A percentile compares a stretch with the other conserved stretches of the same genome.
Conservation (phyloP, 2,888 invertebrate genomes). For the Tenthredo notha region DNA sequence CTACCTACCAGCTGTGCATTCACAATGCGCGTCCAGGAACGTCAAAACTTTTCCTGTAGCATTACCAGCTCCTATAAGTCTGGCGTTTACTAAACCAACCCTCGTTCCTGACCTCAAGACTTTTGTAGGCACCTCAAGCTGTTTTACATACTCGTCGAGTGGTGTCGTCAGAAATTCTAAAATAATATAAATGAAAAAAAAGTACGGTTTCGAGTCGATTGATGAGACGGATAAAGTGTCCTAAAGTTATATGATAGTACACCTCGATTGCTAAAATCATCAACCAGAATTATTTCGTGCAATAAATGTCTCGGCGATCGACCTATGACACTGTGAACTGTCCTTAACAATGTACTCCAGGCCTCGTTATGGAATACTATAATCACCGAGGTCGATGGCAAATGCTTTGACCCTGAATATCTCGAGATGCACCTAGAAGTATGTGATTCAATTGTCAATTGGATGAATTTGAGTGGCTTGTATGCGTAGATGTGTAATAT, state of each 20-base stretch:
- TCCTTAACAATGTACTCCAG: slow-evolving; percentile 97
- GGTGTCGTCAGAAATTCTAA: slow-evolving; percentile 83
- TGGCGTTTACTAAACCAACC: slow-evolving; percentile 90
- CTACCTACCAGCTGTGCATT: slow-evolving; percentile 88
- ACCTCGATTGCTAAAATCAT: slow-evolving; percentile 94
- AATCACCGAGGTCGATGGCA: slow-evolving; percentile 94
- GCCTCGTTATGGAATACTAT: slow-evolving; percentile 99
- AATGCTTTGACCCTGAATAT: slow-evolving; percentile 80
- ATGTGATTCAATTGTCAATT: slow-evolving; percentile 37
- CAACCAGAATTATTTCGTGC: slow-evolving; percentile 92
- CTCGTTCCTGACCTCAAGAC: slow-evolving; percentile 85
- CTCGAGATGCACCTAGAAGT: slow-evolving; percentile 83
- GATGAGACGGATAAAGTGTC: neutral
- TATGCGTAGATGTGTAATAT: neutral
- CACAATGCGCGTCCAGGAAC: slow-evolving; percentile 96
- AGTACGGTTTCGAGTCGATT: neutral
- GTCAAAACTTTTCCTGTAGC: slow-evolving; percentile 90
- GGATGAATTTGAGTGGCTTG: neutral
- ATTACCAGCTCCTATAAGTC: slow-evolving; percentile 87
- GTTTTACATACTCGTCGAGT: slow-evolving; percentile 85
- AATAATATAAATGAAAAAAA: neutral
- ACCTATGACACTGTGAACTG: slow-evolving; percentile 95
- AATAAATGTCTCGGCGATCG: slow-evolving; percentile 90
- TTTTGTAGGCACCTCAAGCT: slow-evolving; percentile 83
- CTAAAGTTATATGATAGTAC: slow-evolving; percentile 61